Evolutionary conservation across 2,888 invertebrate species (phyloP), one percentile per base, ranked within the genome.

Genomic region (Azorinus chamasolen): DNA sequence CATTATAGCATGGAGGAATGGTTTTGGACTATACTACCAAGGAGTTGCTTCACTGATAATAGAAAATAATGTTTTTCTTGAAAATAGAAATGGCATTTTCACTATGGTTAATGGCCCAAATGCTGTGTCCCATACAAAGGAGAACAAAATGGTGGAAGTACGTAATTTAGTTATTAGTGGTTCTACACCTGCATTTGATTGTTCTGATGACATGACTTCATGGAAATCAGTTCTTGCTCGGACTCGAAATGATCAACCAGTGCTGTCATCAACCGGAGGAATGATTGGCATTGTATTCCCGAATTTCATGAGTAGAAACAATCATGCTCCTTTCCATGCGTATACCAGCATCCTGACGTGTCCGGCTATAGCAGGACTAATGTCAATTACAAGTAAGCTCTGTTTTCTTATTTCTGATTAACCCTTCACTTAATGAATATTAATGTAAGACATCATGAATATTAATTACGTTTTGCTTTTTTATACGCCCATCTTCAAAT

Each of bases 11-110:
- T 89, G 86, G 83, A 89, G 87, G 65, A 83, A 66, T 61, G 88
- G 91, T 57, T 89, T 69, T 73, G 92, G 91, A 1, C 45, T 92
- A 5, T 92, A 90, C 57, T 78, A 84, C 32, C 73, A 85, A n/a
- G 69, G 71, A 41, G 12, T 1, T 0, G 27, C 48, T 1, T 64
- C 50, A 12, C 55, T 86, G 6, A 61, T 81, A 4, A 24, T 89
- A 3, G 74, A 77, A 1, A 64, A 86, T 27, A 63, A 83, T 24
- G 62, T 83, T 4, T 51, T 86, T 6, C 84, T 87, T 4, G 91
- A 92, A 53, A 90, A 89, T 72, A 61, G 61, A 8, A 77, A 90
- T 4, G 88, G 88, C 3, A 64, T 89, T 8, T 86, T 83, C 48
- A 76, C 88, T 0, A 77, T 89, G 43, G 85, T 92, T 5, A 43